Conservation (phyloP, 2,888 invertebrate genomes). For the Rotaria sp. region DNA sequence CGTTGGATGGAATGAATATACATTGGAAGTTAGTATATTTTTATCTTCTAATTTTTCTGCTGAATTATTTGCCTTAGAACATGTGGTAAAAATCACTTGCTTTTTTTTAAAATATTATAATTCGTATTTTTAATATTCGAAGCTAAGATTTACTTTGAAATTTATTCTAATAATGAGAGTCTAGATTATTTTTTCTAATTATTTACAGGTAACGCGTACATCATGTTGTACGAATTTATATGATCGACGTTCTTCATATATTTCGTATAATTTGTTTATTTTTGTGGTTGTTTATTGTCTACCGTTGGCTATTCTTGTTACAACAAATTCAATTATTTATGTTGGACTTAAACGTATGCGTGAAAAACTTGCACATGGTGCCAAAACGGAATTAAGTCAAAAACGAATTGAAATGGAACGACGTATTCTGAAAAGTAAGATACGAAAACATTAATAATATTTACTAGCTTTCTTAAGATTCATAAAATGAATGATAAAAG, state of each 20-base stretch:
- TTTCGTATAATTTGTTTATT: neutral
- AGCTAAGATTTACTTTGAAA: too few relatives aligned
- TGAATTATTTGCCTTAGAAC: too few relatives aligned
- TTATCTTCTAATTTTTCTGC: neutral
- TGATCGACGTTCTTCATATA: neutral
- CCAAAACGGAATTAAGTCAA: neutral
- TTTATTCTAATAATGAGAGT: too few relatives aligned
- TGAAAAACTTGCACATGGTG: neutral
- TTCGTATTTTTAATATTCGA: too few relatives aligned
- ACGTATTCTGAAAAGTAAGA: neutral
- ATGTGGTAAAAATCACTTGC: too few relatives aligned
- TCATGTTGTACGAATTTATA: neutral
- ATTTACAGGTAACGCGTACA: neutral
- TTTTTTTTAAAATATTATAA: too few relatives aligned
- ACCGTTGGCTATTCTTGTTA: neutral
- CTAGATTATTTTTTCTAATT: neutral
- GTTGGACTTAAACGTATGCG: neutral
- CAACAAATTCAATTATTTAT: neutral
- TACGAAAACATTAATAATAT: neutral
- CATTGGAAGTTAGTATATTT: neutral
- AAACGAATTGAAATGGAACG: slow-evolving; percentile 9
- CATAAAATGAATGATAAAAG: neutral
- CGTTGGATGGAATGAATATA: slow-evolving; percentile 20
- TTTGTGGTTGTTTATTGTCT: neutral
- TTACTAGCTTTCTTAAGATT: neutral